phyloP scores from a whole-genome alignment of 2,888 invertebrate genomes.

The Nycteola revayana region DNA sequence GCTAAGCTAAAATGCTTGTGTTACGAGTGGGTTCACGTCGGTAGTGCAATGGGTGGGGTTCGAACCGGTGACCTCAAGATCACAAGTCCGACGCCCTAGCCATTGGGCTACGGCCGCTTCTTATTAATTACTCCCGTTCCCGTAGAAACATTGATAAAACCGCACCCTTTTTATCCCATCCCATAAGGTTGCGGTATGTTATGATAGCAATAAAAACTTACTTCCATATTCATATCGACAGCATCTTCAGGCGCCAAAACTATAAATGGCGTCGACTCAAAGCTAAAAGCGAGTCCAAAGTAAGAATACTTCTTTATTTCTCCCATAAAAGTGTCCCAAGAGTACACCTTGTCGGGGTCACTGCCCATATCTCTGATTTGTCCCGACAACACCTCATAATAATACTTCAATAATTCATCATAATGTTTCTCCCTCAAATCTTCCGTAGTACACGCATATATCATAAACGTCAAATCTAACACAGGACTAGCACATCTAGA shows the following conservation, averaged over 20 bases:
- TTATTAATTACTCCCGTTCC: too few species aligned
- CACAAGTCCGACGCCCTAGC: too few species aligned
- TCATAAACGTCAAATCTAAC: constrained; percentile 80
- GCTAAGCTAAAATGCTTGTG: too few species aligned
- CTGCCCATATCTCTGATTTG: constrained; percentile 83
- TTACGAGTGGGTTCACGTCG: too few species aligned
- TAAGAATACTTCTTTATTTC: constrained; percentile 81
- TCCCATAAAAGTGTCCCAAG: constrained; percentile 69
- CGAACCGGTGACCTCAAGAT: too few species aligned
- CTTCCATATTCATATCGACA: constrained; percentile 81
- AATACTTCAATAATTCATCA: constrained; percentile 81
- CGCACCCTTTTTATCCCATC: too few species aligned
- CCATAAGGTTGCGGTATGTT: too few species aligned
- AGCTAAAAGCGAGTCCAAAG: constrained; percentile 82
- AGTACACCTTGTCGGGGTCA: constrained; percentile 78
- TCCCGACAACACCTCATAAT: constrained; percentile 79
- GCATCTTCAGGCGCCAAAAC: constrained; percentile 81
- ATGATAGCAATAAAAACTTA: constrained; percentile 27
- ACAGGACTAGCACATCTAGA: constrained; percentile 81
- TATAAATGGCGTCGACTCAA: constrained; percentile 83
- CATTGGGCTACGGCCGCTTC: too few species aligned
- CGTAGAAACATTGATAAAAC: too few species aligned
- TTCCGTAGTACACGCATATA: constrained; percentile 83
- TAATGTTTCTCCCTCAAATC: constrained; percentile 81
- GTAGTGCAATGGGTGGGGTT: too few species aligned